phyloP scores from a whole-genome alignment of 2,113 vertebrate genomes.

The Typhlomys cinereus region DNA sequence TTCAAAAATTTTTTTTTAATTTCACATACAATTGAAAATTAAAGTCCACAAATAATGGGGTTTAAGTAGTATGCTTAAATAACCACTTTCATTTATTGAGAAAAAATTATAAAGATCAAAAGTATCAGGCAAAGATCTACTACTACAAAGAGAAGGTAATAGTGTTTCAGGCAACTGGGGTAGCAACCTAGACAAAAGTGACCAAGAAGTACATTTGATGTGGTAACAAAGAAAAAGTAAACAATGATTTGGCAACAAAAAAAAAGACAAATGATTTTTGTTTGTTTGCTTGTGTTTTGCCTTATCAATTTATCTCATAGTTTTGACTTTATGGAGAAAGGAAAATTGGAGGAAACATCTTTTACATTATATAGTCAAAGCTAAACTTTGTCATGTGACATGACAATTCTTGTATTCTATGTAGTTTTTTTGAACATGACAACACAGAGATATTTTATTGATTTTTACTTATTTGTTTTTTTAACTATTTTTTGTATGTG shows the following conservation, averaged over 20 bases:
- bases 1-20: background rate
- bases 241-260: background rate
- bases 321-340: background rate
- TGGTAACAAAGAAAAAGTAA: background rate
- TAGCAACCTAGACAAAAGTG: background rate
- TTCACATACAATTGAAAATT: background rate
- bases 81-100: background rate
- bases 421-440: background rate
- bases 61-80: background rate
- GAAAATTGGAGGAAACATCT: background rate
- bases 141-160: background rate
- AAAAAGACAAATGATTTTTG: no score
- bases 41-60: background rate
- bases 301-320: background rate
- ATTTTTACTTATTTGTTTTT: no score
- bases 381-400: background rate
- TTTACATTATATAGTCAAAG: background rate
- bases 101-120: background rate
- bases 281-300: background rate
- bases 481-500: no score
- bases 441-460: background rate
- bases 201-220: accelerated
- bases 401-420: background rate
- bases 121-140: background rate
- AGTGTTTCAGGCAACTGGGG: background rate